These are phyloP conservation scores for Taeniopygia guttata DNA, from an alignment of 2,797 vertebrate genomes.

Conservation along the genomic window DNA sequence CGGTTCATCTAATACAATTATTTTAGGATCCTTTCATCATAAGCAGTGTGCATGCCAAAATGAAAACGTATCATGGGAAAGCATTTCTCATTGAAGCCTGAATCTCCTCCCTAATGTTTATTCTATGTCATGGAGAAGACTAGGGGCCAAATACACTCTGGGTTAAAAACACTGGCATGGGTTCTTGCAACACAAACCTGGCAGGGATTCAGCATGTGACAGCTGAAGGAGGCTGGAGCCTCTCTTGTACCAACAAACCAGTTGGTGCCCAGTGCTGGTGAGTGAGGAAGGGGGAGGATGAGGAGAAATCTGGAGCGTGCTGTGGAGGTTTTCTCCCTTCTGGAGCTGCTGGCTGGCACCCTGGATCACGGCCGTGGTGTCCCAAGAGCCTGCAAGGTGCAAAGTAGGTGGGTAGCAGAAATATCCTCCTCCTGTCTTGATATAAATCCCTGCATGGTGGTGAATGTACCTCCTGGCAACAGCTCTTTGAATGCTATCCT, in stretches of 20 bases:
- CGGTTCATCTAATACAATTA: constrained; percentile 70
- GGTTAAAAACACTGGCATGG: constrained; percentile 58
- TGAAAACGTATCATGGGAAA: constrained; percentile 67
- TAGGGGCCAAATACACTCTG: constrained; percentile 33
- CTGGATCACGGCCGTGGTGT: accelerated
- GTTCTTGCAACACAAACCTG: constrained; percentile 47
- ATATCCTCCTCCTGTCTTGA: background rate
- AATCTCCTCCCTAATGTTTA: constrained; percentile 61
- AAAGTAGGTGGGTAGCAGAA: background rate
- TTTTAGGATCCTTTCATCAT: constrained; percentile 69
- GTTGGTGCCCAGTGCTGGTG: background rate
- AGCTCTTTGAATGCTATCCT: background rate
- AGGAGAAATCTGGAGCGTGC: background rate
- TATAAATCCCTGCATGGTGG: background rate
- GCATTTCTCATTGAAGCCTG: constrained; percentile 60
- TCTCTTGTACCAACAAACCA: background rate
- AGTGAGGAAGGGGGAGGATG: background rate
- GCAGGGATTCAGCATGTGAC: constrained; percentile 7
- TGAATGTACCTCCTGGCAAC: background rate
- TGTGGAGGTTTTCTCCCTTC: background rate
- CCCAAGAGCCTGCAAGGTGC: background rate
- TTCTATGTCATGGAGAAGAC: constrained; percentile 54
- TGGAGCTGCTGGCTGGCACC: background rate
- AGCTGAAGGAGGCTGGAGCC: constrained; percentile 30
- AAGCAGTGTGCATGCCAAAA: constrained; percentile 64